These are phyloP conservation scores for Zaprionus vittiger DNA, from an alignment of 1,140 invertebrate species.

Conservation along the genomic window DNA sequence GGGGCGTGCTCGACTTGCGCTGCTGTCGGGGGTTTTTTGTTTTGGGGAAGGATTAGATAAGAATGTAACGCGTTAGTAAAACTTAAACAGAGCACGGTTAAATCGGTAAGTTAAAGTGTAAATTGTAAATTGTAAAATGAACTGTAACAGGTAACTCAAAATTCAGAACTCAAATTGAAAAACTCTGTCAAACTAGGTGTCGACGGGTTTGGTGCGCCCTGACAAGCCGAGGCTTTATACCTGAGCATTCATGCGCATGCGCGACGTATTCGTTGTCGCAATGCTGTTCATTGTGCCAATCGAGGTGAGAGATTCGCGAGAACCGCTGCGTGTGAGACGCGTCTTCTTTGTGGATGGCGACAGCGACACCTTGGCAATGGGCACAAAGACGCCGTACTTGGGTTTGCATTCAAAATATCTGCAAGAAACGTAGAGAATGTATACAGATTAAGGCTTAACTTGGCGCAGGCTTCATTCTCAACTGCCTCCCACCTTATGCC, in stretches of 20 bases:
- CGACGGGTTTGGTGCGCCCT: conserved; percentile 15
- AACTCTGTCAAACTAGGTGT: not conserved
- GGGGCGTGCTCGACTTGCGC: conserved; percentile 81
- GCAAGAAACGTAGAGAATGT: conserved; percentile 57
- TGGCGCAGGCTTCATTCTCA: not conserved
- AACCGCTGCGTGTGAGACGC: conserved; percentile 90
- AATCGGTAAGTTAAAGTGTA: conserved; percentile 27
- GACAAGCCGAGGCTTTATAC: conserved; percentile 65
- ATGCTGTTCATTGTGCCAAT: conserved; percentile 90
- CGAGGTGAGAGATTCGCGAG: conserved; percentile 93
- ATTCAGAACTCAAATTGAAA: not conserved
- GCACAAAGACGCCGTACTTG: conserved; percentile 96
- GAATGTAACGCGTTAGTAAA: conserved; percentile 64
- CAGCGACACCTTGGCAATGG: conserved; percentile 92
- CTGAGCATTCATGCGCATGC: conserved; percentile 84
- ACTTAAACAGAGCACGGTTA: conserved; percentile 35
- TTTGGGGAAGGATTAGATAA: conserved; percentile 52
- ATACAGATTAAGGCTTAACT: not conserved
- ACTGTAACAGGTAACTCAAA: conserved; percentile 32
- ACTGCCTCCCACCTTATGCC: conserved; percentile 88
- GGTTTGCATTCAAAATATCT: conserved; percentile 97
- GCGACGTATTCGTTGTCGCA: conserved; percentile 86
- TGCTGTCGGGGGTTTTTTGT: conserved; percentile 46
- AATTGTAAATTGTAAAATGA: conserved; percentile 13
- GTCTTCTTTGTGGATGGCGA: conserved; percentile 91